A percentile compares a stretch with the other conserved stretches of the same genome.
phyloP scores from a whole-genome alignment of 1,140 invertebrate species.

The Meloidogyne hapla region DNA sequence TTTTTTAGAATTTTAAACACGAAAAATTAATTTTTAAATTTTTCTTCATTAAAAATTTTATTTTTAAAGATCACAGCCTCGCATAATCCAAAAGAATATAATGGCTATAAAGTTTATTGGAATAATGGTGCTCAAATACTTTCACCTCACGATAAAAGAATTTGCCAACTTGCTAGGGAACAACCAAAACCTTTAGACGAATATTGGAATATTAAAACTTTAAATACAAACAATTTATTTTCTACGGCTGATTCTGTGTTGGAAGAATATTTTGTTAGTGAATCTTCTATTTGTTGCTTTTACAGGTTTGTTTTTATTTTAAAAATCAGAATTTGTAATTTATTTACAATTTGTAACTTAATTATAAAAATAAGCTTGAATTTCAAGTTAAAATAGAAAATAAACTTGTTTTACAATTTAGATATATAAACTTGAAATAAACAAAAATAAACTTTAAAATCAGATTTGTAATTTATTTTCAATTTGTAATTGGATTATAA shows the following conservation, averaged over 20 bases:
- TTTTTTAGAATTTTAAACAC: conserved; percentile 72
- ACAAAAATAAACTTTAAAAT: too few relatives aligned
- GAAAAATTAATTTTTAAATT: conserved; percentile 63
- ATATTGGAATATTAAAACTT: conserved; percentile 65
- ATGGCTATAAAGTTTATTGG: conserved; percentile 96
- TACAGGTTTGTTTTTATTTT: conserved; percentile 26
- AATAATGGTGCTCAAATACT: conserved; percentile 90
- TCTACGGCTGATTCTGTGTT: conserved; percentile 70
- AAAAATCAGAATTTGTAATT: conserved; percentile 1
- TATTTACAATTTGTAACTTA: not conserved
- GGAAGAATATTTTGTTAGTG: conserved; percentile 69
- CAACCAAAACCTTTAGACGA: conserved; percentile 74
- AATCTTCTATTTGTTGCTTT: conserved; percentile 42
- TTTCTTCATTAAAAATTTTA: conserved; percentile 65
- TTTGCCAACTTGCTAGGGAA: conserved; percentile 76
- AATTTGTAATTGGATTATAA: too few relatives aligned
- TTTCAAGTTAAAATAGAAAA: too few relatives aligned
- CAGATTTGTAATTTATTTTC: too few relatives aligned
- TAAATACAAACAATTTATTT: conserved; percentile 53
- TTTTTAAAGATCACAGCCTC: conserved; percentile 87
- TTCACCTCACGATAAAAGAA: conserved; percentile 82
- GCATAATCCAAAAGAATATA: conserved; percentile 97
- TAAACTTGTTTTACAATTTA: too few relatives aligned
- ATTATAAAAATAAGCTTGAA: not conserved
- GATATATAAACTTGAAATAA: too few relatives aligned